phyloP scores from a whole-genome alignment of 2,113 vertebrate genomes.

The Perca schrenkii region DNA sequence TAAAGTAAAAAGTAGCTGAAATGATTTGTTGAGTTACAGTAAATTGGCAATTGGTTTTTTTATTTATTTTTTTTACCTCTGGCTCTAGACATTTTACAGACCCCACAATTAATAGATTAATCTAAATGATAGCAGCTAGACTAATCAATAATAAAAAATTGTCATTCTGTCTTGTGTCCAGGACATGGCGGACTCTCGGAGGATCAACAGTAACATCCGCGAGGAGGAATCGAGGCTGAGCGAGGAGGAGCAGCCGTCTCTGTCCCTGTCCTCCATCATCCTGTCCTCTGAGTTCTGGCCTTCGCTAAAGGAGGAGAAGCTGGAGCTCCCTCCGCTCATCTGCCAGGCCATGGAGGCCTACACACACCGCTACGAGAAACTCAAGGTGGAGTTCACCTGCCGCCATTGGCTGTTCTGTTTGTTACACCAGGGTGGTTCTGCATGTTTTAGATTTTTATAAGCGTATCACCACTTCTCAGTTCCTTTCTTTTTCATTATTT shows the following conservation, averaged over 20 bases:
- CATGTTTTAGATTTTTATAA: background rate
- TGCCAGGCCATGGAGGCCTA: slow-evolving; percentile 93
- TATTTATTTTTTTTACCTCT: too few species aligned
- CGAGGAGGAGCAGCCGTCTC: slow-evolving; percentile 87
- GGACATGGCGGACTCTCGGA: slow-evolving; percentile 97
- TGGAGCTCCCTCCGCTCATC: slow-evolving; percentile 91
- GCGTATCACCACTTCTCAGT: background rate
- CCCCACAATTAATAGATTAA: background rate
- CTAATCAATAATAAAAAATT: background rate
- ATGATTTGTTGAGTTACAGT: too few species aligned
- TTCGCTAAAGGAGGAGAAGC: slow-evolving; percentile 95
- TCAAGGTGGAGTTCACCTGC: slow-evolving; percentile 86
- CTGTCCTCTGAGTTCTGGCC: slow-evolving; percentile 99
- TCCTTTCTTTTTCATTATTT: background rate
- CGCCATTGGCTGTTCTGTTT: too few species aligned
- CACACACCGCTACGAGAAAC: slow-evolving; percentile 95
- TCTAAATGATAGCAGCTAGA: background rate
- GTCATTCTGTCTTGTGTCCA: slow-evolving; percentile 52
- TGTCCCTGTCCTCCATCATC: slow-evolving; percentile 91
- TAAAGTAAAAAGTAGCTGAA: too few species aligned
- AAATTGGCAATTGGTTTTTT: too few species aligned
- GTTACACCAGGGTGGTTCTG: background rate
- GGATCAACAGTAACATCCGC: slow-evolving; percentile 94
- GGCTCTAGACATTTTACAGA: background rate
- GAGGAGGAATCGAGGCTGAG: slow-evolving; percentile 93